Base-by-base conservation (phyloP, 2,113 vertebrate genomes). In the Centropus unirufus region DNA sequence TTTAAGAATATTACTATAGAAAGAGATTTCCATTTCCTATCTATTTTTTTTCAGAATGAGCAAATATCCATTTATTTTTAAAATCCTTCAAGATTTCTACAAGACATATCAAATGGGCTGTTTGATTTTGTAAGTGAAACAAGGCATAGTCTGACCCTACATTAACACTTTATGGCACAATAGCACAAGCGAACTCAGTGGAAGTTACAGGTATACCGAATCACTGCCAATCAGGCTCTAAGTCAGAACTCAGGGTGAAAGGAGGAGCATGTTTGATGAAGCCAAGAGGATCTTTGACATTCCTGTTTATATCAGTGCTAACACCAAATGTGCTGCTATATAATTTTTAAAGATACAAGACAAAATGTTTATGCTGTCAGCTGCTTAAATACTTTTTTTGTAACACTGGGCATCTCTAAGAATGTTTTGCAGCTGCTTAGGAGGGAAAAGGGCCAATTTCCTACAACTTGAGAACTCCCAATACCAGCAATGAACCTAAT, bases 121-220 rank as follows among this genome's bases (percentile, higher is more conserved):
- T 8, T 47, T 14, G 12, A 6, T 40, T 42, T 24, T 27, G 2
- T 5, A 42, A 23, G 29, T 6, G 26, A 6, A 63, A 72, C 21
- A 22, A 19, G 44, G 32, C 34, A 54, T 4, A 46, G 30, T 2
- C 14, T 40, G 67, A 30, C 14, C 23, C 27, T 40, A 4, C 4
- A 46, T 24, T 0, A 1, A 7, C 16, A 5, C 30, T 16, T 36
- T 0, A 10, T 24, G 58, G 5, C 22, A 64, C 10, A 16, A 17
- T 4, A 42, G 40, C 18, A 5, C 2, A 4, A 20, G 42, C 34
- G 49, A 12, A 13, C 5, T 2, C 21, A 8, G 40, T 4, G 27
- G 61, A 40, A 66, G 18, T 3, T 58, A 27, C 51, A 36, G 12
- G 2, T 2, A 7, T 30, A 10, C 5, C 10, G 55, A 57, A 51